Evolutionary conservation across 2,888 invertebrate genomes (phyloP).

Genomic region (Mesorhabditis belari): DNA sequence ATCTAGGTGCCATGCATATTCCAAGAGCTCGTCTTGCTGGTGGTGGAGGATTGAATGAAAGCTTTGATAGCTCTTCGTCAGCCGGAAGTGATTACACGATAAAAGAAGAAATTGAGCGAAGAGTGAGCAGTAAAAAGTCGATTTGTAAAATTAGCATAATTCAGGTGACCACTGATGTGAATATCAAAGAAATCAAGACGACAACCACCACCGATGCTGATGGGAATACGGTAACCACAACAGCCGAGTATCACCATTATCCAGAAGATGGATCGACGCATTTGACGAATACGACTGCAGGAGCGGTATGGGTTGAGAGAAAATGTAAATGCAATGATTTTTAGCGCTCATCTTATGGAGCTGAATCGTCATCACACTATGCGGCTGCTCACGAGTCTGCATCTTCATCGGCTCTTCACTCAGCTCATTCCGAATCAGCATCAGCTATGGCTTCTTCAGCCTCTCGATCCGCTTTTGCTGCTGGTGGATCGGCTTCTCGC

Average conservation of each 20-base stretch:
- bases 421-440: neutral
- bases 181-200: constrained; percentile 42
- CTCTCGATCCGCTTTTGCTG: neutral
- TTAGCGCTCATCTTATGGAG: neutral
- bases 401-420: neutral
- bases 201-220: constrained; percentile 48
- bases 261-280: constrained; percentile 14
- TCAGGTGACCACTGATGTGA: constrained; percentile 50
- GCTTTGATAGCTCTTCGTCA: constrained; percentile 39
- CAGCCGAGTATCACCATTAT: constrained; percentile 15
- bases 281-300: constrained; percentile 1
- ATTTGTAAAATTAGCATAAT: constrained; percentile 8
- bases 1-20: constrained; percentile 35
- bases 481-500: neutral
- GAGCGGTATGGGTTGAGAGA: neutral
- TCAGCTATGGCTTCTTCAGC: neutral
- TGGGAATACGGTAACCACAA: constrained; percentile 26
- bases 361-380: neutral
- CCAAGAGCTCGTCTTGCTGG: constrained; percentile 48
- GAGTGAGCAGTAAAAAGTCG: constrained; percentile 3
- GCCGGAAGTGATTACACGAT: constrained; percentile 51
- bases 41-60: constrained; percentile 12
- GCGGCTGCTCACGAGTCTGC: neutral
- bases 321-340: neutral
- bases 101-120: constrained; percentile 46